A percentile compares a stretch with the other conserved stretches of the same genome.
Evolutionary conservation across 2,888 invertebrate species (phyloP).

Genomic region (Girardia tigrina): DNA sequence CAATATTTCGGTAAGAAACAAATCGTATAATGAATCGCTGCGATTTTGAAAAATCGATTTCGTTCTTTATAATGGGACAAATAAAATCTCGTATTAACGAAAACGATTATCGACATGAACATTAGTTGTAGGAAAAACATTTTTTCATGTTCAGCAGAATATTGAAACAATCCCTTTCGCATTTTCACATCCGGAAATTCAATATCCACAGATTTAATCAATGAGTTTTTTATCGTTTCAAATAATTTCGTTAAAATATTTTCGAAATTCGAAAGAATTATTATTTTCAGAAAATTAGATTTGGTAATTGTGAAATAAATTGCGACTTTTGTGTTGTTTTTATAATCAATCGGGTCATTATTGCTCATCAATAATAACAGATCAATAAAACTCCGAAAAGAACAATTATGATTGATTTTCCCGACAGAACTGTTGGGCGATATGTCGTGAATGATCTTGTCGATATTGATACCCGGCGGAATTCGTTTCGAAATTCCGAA

Average conservation of each 20-base stretch:
- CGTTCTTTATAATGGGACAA: not conserved
- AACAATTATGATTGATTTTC: not conserved
- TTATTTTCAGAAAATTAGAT: not conserved
- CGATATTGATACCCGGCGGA: not conserved
- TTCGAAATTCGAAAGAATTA: not conserved
- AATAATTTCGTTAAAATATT: not conserved
- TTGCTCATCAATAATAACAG: too few species aligned
- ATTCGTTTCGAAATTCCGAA: not conserved
- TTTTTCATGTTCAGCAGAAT: not conserved
- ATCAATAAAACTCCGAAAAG: not conserved
- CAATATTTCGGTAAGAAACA: constrained; percentile 1
- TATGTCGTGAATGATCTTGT: not conserved
- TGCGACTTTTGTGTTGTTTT: not conserved
- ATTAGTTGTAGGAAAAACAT: not conserved
- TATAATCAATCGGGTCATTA: not conserved
- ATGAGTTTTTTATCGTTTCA: not conserved
- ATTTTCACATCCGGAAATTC: not conserved
- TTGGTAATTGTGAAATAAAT: not conserved
- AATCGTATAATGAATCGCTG: not conserved
- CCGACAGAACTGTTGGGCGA: not conserved
- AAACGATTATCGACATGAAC: not conserved
- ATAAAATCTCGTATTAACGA: not conserved
- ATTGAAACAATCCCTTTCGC: too few species aligned
- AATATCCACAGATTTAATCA: not conserved
- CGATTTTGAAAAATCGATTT: not conserved